Percentiles rank a stretch among this genome's conserved stretches.
phyloP scores from a whole-genome alignment of 1,140 invertebrate species.

The Drosophila pallidifrons region DNA sequence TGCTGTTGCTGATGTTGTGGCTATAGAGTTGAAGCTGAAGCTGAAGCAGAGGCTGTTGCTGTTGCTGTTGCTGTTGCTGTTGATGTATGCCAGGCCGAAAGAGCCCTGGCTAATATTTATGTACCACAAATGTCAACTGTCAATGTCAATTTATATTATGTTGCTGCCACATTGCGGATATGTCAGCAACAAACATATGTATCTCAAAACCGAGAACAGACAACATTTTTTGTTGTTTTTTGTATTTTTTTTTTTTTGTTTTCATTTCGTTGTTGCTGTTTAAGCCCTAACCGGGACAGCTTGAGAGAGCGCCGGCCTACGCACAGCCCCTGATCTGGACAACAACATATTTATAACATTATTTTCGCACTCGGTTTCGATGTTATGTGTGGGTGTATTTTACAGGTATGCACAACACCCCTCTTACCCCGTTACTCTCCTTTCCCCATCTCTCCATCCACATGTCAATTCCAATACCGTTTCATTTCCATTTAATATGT shows the following conservation, averaged over 20 bases:
- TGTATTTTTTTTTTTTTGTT: slow-evolving; percentile 23
- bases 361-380: slow-evolving; percentile 66
- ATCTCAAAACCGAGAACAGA: slow-evolving; percentile 65
- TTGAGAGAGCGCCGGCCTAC: slow-evolving; percentile 58
- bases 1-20: slow-evolving; percentile 44
- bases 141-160: slow-evolving; percentile 82
- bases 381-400: slow-evolving; percentile 51
- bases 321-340: slow-evolving; percentile 50
- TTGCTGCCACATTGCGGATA: slow-evolving; percentile 81
- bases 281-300: slow-evolving; percentile 60
- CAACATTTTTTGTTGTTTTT: slow-evolving; percentile 38
- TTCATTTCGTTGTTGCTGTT: slow-evolving; percentile 27
- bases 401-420: slow-evolving; percentile 23
- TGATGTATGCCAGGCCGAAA: slow-evolving; percentile 64
- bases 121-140: slow-evolving; percentile 82
- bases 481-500: slow-evolving; percentile 53
- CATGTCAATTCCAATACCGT: background rate
- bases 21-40: slow-evolving; percentile 37
- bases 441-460: background rate
- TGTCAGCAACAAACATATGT: slow-evolving; percentile 80
- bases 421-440: background rate
- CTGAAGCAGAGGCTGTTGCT: background rate
- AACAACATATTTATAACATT: slow-evolving; percentile 80
- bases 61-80: slow-evolving; percentile 34
- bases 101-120: slow-evolving; percentile 78